Conservation (phyloP, 2,797 vertebrate species). For the Lycodopsis pacificus region DNA sequence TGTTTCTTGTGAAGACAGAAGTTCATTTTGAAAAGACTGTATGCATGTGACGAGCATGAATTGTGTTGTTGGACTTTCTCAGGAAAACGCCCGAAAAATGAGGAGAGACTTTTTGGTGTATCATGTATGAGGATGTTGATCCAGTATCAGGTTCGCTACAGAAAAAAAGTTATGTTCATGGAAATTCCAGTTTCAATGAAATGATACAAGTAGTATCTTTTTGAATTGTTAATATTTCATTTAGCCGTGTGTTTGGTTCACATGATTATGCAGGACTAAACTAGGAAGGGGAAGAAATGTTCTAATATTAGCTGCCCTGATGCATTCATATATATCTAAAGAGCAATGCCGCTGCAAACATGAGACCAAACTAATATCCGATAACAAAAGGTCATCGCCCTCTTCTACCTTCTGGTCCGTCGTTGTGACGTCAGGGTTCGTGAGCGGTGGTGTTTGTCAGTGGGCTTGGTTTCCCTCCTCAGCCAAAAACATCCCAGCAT, state of each 20-base stretch:
- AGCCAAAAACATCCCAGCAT: slow-evolving; percentile 71
- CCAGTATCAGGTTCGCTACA: not conserved
- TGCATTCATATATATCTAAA: not conserved
- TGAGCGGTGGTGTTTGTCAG: slow-evolving; percentile 70
- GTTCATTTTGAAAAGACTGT: too few relatives aligned
- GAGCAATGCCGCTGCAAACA: not conserved
- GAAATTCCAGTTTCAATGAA: not conserved
- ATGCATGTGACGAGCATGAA: too few relatives aligned
- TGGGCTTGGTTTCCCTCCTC: slow-evolving; percentile 79
- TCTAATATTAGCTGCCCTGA: not conserved
- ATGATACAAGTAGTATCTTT: not conserved
- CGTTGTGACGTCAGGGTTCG: slow-evolving; percentile 58
- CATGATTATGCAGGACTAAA: not conserved
- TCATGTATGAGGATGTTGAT: too few relatives aligned
- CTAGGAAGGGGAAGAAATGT: too few relatives aligned
- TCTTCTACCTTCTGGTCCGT: slow-evolving; percentile 26
- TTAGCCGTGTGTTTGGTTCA: not conserved
- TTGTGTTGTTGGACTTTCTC: too few relatives aligned
- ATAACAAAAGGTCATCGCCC: not conserved
- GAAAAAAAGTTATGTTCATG: not conserved
- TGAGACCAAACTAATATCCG: not conserved
- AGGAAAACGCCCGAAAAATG: too few relatives aligned
- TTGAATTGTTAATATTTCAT: not conserved
- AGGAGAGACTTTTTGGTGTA: too few relatives aligned
- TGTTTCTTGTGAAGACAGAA: too few relatives aligned